Evolutionary conservation across 2,797 vertebrate genomes (phyloP).

Genomic region (Crenuchus spilurus): DNA sequence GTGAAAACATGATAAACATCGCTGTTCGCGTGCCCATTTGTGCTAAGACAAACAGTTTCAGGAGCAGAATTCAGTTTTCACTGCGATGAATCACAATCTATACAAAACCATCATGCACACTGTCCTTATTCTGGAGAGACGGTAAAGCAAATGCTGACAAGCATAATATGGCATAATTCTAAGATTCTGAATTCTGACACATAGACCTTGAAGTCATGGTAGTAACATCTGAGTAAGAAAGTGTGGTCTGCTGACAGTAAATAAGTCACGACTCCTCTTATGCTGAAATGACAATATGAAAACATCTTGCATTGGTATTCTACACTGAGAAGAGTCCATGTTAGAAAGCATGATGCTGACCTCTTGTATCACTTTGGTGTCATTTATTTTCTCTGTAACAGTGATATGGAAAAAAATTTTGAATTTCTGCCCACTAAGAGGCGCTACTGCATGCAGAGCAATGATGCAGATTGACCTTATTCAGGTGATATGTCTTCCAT

Average conservation of each 20-base stretch:
- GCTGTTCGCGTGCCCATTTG: conserved; percentile 2
- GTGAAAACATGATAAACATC: conserved; percentile 36
- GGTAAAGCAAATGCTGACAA: neutral
- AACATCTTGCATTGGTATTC: neutral
- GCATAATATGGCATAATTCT: neutral
- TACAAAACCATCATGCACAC: conserved; percentile 1
- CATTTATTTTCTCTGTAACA: neutral
- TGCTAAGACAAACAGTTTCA: conserved; percentile 54
- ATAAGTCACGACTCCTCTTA: neutral
- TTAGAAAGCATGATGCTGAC: neutral
- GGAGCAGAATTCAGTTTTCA: conserved; percentile 14
- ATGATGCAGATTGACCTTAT: neutral
- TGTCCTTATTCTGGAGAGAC: conserved; percentile 12
- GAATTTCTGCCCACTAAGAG: conserved; percentile 25
- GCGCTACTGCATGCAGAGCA: neutral
- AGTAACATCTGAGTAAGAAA: neutral
- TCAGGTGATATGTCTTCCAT: neutral
- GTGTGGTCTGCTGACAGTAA: neutral
- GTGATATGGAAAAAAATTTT: neutral
- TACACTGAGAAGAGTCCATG: neutral
- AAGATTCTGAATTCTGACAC: neutral
- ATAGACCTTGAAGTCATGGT: neutral
- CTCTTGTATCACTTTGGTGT: neutral
- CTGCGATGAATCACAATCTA: conserved; percentile 20
- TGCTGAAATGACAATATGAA: neutral